Base-by-base conservation (phyloP, 1,140 invertebrate genomes). In the Macrotrachela quadricornifera region DNA sequence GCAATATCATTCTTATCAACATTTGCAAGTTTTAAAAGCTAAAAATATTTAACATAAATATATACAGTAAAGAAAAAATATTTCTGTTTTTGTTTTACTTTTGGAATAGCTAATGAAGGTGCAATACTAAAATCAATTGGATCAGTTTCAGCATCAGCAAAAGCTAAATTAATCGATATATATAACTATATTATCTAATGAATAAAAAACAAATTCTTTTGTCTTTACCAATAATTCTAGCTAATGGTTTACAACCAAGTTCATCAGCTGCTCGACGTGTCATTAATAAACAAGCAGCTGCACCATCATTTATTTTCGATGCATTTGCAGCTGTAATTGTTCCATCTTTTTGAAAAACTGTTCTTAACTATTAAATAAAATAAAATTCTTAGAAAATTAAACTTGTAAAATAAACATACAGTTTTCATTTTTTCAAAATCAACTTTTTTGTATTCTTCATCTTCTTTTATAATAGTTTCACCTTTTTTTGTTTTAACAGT, bases 51-150 rank as follows among this genome's bases (percentile, higher is more conserved):
- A 30, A 30, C 3, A 30, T 2, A 30, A 30, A 30, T 2, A 30
- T 30, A 4, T 30, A 30, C 8, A 30, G 2, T 30, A 2, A 30
- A 30, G 9, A 30, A 30, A 30, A 9, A 30, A 30, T 9, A 30
- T 30, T 30, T 30, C 21, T 30, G n/a, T n/a, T n/a, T n/a, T 30
- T 2, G 9, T 30, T 9, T 9, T 30, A 80, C 79, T 61, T 84
- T 85, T 39, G 82, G 82, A 54, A 94, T 78, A 41, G 86, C 85
- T 57, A 82, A 71, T 10, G 83, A 80, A 30, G 94, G 94, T n/a
- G 92, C 91, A 64, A 90, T 83, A 0, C 90, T 85, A 65, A 97
- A 97, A 70, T 99, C 92, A 62, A 94, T 87, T 4, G 94, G 92
- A 61, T 90, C 86, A 53, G 82, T 83, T 47, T 83, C 91, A 42